phyloP scores from a whole-genome alignment of 2,797 vertebrate genomes.

The Rallus crepitans region DNA sequence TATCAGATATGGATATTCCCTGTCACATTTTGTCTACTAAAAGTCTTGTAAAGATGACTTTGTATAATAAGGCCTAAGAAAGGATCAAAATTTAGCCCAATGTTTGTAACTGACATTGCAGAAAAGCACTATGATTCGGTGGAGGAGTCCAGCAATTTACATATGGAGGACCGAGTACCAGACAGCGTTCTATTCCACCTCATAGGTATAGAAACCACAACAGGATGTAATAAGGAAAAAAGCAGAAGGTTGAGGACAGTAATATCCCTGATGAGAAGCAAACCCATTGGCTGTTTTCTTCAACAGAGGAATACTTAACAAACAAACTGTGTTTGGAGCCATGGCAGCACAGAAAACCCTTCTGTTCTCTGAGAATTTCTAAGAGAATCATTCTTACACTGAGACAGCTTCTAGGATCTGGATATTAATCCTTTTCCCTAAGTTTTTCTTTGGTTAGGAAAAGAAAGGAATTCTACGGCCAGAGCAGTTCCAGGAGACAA shows the following conservation, averaged over 20 bases:
- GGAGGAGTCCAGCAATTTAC: neutral
- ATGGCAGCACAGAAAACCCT: neutral
- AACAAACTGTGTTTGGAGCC: neutral
- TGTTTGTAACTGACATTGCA: neutral
- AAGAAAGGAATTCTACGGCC: neutral
- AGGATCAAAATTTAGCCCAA: neutral
- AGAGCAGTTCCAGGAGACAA: neutral
- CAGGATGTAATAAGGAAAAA: neutral
- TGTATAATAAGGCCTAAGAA: neutral
- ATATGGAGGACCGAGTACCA: accelerated
- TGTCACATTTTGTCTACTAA: neutral
- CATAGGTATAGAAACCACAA: neutral
- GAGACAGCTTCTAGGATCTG: neutral
- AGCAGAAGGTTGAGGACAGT: neutral
- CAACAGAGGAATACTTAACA: neutral
- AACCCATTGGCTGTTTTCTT: neutral
- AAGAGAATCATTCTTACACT: neutral
- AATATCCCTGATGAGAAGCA: neutral
- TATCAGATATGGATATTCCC: neutral
- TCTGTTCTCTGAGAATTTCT: neutral
- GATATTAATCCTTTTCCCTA: neutral
- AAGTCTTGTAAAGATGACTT: neutral
- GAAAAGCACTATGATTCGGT: neutral
- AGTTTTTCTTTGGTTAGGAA: neutral
- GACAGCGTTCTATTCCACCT: neutral